Conservation (phyloP, 2,113 vertebrate species). For the Orthochromis malagaraziensis region DNA sequence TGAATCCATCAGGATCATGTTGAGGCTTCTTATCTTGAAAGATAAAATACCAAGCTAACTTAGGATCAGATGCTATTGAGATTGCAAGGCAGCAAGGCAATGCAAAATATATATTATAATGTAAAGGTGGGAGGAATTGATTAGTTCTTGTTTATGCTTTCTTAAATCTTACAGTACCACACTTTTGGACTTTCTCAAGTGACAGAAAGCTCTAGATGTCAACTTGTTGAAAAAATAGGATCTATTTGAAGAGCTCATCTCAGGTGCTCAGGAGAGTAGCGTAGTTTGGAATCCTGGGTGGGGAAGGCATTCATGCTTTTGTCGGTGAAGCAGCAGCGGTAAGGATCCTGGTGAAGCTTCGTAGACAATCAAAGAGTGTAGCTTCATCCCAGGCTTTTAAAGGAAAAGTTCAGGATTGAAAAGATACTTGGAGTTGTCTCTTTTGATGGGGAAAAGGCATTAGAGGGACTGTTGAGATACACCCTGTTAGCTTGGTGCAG, state of each 20-base stretch:
- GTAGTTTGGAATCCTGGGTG: neutral
- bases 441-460: conserved; percentile 22
- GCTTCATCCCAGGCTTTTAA: neutral
- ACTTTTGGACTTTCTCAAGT: neutral
- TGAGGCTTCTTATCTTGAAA: neutral
- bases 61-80: neutral
- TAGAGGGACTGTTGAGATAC: conserved; percentile 1
- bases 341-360: conserved; percentile 21
- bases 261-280: neutral
- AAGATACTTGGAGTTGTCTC: neutral
- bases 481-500: conserved; percentile 21
- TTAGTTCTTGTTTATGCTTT: conserved; percentile 1
- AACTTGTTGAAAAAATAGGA: neutral
- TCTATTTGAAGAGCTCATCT: conserved; percentile 4
- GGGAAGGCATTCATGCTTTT: conserved; percentile 61
- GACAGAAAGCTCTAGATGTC: conserved; percentile 2
- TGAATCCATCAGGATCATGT: neutral
- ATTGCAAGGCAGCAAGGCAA: neutral
- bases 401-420: neutral
- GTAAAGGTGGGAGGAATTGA: neutral
- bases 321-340: conserved; percentile 60
- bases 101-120: neutral
- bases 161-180: neutral
- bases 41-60: neutral
- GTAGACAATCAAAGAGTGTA: conserved; percentile 18